Conservation (phyloP, 2,888 invertebrate species). For the Diabrotica balteata region DNA sequence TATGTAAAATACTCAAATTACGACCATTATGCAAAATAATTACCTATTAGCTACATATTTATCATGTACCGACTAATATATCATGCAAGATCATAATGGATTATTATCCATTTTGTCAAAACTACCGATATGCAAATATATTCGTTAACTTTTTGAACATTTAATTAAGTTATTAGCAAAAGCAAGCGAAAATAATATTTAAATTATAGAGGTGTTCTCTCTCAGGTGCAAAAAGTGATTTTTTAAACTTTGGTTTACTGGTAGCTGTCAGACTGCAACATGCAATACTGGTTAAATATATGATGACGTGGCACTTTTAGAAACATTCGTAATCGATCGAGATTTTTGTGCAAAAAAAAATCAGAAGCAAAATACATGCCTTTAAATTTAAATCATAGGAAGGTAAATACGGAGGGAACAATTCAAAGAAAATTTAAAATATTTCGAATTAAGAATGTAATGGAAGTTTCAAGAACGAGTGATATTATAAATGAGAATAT, state of each 20-base stretch:
- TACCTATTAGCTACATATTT: background rate
- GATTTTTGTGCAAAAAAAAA: background rate
- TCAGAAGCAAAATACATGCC: background rate
- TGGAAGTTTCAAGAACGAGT: no score
- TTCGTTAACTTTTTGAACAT: background rate
- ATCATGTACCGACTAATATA: no score
- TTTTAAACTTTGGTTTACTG: slow-evolving; percentile 3
- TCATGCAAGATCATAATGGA: no score
- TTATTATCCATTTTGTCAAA: background rate
- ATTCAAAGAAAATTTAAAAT: no score
- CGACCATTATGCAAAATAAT: background rate
- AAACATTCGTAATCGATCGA: background rate
- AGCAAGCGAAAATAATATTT: slow-evolving; percentile 1
- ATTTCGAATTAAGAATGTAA: no score
- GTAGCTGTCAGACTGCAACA: slow-evolving; percentile 3
- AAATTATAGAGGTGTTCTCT: slow-evolving; percentile 3
- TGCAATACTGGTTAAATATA: slow-evolving; percentile 6
- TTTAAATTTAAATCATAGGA: no score
- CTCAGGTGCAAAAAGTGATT: slow-evolving; percentile 10
- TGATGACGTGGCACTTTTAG: slow-evolving; percentile 1
- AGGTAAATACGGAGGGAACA: no score
- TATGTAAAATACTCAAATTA: background rate
- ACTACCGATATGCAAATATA: background rate
- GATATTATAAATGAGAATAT: no score
- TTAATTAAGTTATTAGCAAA: slow-evolving; percentile 5